Evolutionary conservation across 2,113 vertebrate genomes (phyloP), one percentile per base, ranked within the genome.

Genomic region (Hucho hucho): DNA sequence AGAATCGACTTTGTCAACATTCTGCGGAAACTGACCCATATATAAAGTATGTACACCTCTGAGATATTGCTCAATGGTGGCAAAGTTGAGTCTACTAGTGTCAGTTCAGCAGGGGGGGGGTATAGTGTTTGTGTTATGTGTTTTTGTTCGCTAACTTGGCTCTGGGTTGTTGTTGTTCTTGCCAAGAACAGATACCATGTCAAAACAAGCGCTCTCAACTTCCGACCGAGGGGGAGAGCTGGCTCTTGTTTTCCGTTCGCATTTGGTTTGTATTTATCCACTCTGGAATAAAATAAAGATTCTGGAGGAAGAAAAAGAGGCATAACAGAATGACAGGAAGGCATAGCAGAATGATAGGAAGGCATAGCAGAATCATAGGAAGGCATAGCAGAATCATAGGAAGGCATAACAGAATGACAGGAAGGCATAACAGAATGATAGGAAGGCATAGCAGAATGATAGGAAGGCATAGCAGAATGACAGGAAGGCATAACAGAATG

Each of bases 101-200:
- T 66, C 26, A 13, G 26, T 4, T 18, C 16, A 0, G 63, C 16
- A 0, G 63, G 64, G 26, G 64, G 26, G 13, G 32, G 6, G 32
- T 32, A 0, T 66, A 16, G 64, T 66, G 58, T 61, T 65, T 65
- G 64, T 43, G 37, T 43, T 43, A 11, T 43, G 37, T 43, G 2
- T 43, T 43, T 43, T 43, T 43, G 37, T 43, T 2, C 2, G 9
- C 9, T 12, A 43, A 9, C 78, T 26, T 24, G 20, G 22, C 7
- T 65, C 24, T 7, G 12, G 64, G 64, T 65, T 80, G 79, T 74
- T 90, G 81, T 86, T 87, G 83, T 86, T 91, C 84, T 91, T 87
- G 77, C 84, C 91, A 89, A 88, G 83, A 87, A 85, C 81, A 86
- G 85, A 90, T 90, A 90, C 79, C 73, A 77, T 89, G 85, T 91